phyloP scores from a whole-genome alignment of 1,140 invertebrate species.

The Drosophila rhopaloa region DNA sequence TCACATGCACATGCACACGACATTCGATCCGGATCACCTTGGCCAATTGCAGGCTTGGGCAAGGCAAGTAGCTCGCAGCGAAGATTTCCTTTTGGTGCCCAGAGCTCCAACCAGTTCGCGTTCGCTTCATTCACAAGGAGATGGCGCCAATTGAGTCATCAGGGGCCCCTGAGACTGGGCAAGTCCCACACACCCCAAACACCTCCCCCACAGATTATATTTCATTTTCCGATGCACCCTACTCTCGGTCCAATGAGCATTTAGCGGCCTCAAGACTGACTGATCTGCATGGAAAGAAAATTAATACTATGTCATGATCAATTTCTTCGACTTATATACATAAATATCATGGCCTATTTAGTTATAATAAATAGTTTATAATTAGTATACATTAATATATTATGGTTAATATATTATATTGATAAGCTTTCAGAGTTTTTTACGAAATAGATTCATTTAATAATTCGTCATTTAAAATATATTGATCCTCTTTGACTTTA shows the following conservation, averaged over 20 bases:
- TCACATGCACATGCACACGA: slow-evolving; percentile 58
- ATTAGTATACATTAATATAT: no score
- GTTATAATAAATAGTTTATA: no score
- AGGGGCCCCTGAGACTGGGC: slow-evolving; percentile 41
- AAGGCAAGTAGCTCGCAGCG: slow-evolving; percentile 67
- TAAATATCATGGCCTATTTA: no score
- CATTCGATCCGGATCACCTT: slow-evolving; percentile 72
- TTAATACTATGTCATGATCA: no score
- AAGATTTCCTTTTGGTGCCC: slow-evolving; percentile 75
- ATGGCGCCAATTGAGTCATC: slow-evolving; percentile 70
- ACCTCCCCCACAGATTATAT: slow-evolving; percentile 25
- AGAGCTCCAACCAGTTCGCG: slow-evolving; percentile 52
- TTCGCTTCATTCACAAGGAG: slow-evolving; percentile 67
- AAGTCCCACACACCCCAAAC: slow-evolving; percentile 11
- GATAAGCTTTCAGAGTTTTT: no score
- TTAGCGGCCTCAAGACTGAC: neutral
- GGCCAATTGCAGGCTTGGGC: slow-evolving; percentile 54
- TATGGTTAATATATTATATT: no score
- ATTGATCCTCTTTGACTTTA: no score
- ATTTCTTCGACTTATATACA: no score
- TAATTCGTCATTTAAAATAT: no score
- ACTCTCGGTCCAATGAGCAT: slow-evolving; percentile 1
- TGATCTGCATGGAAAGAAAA: no score
- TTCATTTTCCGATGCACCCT: slow-evolving; percentile 31
- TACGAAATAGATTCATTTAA: no score